Evolutionary conservation across 1,140 invertebrate genomes (phyloP).

Genomic region (Pseudachorutes palmiensis): DNA sequence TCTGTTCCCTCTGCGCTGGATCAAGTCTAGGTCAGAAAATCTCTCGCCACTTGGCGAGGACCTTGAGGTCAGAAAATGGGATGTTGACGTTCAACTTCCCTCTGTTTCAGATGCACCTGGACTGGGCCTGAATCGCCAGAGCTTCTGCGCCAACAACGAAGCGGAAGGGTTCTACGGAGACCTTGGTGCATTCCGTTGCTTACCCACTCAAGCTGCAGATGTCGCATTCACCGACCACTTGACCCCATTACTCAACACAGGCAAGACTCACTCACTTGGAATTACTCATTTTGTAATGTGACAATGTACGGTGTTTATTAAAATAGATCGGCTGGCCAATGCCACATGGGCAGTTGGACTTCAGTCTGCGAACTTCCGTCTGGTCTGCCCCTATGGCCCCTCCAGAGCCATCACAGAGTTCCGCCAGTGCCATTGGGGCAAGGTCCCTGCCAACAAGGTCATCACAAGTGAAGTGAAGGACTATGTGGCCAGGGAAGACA

Average conservation of each 20-base stretch:
- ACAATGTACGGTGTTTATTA: no score
- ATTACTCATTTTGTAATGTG: no score
- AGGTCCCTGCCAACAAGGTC: constrained; percentile 34
- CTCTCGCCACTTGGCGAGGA: no score
- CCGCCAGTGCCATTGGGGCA: constrained; percentile 38
- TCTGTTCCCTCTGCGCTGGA: constrained; percentile 37
- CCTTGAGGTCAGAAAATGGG: no score
- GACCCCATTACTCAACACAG: constrained; percentile 34
- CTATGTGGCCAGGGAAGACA: constrained; percentile 33
- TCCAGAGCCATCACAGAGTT: constrained; percentile 33
- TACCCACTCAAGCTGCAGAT: constrained; percentile 31
- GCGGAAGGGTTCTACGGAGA: constrained; percentile 36
- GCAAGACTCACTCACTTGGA: no score
- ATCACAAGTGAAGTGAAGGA: constrained; percentile 34
- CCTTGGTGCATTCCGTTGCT: constrained; percentile 34
- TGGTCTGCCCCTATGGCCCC: constrained; percentile 34
- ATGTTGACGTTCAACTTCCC: no score
- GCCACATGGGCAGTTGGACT: constrained; percentile 36
- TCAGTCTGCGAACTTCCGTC: constrained; percentile 29
- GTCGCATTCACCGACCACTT: constrained; percentile 34
- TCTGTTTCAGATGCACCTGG: constrained; percentile 28
- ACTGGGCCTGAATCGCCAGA: constrained; percentile 17
- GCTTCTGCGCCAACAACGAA: constrained; percentile 36
- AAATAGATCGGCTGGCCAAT: constrained; percentile 35
- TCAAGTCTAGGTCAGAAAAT: constrained; percentile 25